phyloP scores from a whole-genome alignment of 2,113 vertebrate genomes.

The Tiliqua scincoides region DNA sequence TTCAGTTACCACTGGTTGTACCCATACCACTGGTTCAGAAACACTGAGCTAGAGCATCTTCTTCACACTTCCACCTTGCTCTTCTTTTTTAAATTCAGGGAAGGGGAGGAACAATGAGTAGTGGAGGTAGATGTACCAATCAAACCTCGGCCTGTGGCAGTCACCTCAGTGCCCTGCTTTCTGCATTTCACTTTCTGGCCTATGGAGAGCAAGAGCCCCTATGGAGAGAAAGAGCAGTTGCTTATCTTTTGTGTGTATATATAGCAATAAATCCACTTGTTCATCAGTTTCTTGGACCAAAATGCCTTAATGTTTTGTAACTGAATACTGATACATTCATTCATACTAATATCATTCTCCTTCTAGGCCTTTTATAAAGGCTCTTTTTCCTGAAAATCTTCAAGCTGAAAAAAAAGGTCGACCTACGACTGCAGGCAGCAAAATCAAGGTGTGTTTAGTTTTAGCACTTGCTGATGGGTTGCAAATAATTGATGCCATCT shows the following conservation, averaged over 20 bases:
- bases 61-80: no score
- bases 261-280: background rate
- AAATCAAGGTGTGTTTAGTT: constrained; percentile 90
- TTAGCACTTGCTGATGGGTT: background rate
- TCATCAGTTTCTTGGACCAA: background rate
- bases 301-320: background rate
- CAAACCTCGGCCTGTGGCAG: no score
- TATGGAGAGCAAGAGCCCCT: background rate
- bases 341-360: constrained; percentile 9
- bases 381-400: constrained; percentile 93
- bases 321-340: no score
- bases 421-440: constrained; percentile 95
- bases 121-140: no score
- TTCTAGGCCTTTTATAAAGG: constrained; percentile 92
- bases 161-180: background rate
- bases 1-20: no score
- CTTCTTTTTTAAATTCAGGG: no score
- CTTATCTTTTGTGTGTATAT: background rate
- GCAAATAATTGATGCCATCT: background rate
- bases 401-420: constrained; percentile 97
- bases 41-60: no score
- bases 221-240: background rate
- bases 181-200: background rate
- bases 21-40: no score
- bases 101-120: no score